Evolutionary conservation across 2,888 invertebrate genomes (phyloP).

Genomic region (Baccha elongata): DNA sequence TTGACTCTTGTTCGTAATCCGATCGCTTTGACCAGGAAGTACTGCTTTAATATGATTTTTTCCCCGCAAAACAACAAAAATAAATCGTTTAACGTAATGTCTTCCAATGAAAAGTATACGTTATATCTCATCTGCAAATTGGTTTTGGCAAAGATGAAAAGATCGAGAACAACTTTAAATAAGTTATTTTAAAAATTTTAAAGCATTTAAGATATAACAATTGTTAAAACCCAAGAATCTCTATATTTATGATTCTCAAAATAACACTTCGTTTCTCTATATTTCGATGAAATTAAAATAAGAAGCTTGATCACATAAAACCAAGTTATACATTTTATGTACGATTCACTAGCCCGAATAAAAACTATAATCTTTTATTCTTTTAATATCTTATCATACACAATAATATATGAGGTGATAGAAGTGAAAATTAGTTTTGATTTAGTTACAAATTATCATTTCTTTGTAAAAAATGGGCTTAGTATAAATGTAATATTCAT

Average conservation of each 20-base stretch:
- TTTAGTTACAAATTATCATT: too few species aligned
- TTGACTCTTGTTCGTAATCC: too few species aligned
- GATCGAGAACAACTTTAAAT: too few species aligned
- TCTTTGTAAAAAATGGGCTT: conserved; percentile 53
- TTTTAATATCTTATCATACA: conserved; percentile 13
- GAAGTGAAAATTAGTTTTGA: conserved; percentile 41
- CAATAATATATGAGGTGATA: too few species aligned
- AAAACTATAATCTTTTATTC: conserved; percentile 57
- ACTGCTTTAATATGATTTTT: too few species aligned
- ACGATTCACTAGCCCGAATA: conserved; percentile 58
- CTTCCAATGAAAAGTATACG: too few species aligned
- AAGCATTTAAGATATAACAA: conserved; percentile 39
- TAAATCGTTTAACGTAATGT: too few species aligned
- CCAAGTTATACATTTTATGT: conserved; percentile 50
- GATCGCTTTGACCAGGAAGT: too few species aligned
- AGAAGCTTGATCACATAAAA: conserved; percentile 23
- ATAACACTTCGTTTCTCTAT: conserved; percentile 47
- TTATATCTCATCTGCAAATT: too few species aligned
- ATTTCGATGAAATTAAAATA: conserved; percentile 36
- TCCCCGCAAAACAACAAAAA: too few species aligned
- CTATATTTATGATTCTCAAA: conserved; percentile 26
- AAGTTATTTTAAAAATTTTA: conserved; percentile 33
- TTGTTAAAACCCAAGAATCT: conserved; percentile 59
- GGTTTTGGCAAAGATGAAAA: too few species aligned
- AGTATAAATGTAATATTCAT: conserved; percentile 56